Evolutionary conservation across 2,888 invertebrate genomes (phyloP), one percentile per base, ranked within the genome.

Genomic region (Drosophila birchii): DNA sequence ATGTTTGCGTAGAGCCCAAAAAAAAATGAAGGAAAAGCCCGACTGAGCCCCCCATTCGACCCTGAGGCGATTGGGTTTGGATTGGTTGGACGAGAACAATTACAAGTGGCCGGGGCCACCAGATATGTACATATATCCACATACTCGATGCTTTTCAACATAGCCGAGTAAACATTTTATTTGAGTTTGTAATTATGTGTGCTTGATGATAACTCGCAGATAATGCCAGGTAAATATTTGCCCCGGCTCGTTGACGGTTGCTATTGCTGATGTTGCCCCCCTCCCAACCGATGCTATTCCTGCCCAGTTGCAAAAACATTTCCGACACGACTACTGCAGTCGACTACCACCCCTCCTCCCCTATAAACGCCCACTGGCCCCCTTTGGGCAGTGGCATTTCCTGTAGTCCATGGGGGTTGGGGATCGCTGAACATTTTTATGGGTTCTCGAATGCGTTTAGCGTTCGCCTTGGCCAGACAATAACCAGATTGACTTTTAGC

Each of bases 101-200:
- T 70, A 78, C 75, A 76, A 68, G 43, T 55, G 60, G 67, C 51
- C 60, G 32, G 43, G 43, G 57, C 60, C 60, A 47, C 63, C 61
- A 49, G 76, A 61, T 41, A 51, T 20, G 51, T 20, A 49, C 18
- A 18, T 51, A 55, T 55, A 73, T 32, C 74, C 67, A 58, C 58
- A 75, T 47, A 62, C 53, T 72, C 80, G 54, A 54, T 66, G 72
- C 72, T 70, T 83, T 88, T 80, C 84, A 79, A 79, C 87, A 85
- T 85, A 86, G 80, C 85, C 85, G 80, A 72, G 86, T 85, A 89
- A 87, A 89, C 87, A 85, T 80, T 85, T 69, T 79, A 79, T 89
- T 85, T 86, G 89, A 74, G 80, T 80, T 85, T 85, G 88, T 86
- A 89, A 86, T 85, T 86, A 89, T 80, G 86, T 81, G 72, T 81